These are phyloP conservation scores for Osmerus eperlanus DNA, from an alignment of 2,113 vertebrate species.

Conservation along the genomic window DNA sequence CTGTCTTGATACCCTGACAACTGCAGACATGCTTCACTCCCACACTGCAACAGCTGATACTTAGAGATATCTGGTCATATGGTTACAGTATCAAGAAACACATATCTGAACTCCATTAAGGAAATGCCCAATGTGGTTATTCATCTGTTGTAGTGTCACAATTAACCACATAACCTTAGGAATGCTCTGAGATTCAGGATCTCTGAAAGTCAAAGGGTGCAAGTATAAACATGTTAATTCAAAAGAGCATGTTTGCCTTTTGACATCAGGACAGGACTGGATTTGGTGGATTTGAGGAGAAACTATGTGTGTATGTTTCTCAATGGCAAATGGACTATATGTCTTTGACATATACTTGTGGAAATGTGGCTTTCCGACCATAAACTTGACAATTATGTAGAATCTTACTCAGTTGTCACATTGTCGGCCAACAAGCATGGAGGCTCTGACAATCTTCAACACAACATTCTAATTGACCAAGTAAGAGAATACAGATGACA, in stretches of 20 bases:
- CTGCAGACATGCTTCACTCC: slow-evolving; percentile 52
- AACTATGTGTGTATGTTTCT: background rate
- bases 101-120: too few species aligned
- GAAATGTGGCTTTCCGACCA: too few species aligned
- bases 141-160: background rate
- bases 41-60: slow-evolving; percentile 61
- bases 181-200: slow-evolving; percentile 16
- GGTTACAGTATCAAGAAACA: slow-evolving; percentile 11
- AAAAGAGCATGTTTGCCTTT: slow-evolving; percentile 16
- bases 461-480: too few species aligned
- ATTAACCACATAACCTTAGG: slow-evolving; percentile 35
- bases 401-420: too few species aligned
- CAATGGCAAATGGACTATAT: too few species aligned
- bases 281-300: too few species aligned
- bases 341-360: too few species aligned
- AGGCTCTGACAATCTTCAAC: too few species aligned
- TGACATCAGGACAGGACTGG: background rate
- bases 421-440: too few species aligned
- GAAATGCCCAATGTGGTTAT: too few species aligned
- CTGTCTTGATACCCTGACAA: slow-evolving; percentile 40
- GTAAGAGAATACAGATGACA: background rate
- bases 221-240: slow-evolving; percentile 30
- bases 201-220: slow-evolving; percentile 11
- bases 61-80: slow-evolving; percentile 45
- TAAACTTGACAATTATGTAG: too few species aligned